Evolutionary conservation across 2,797 vertebrate species (phyloP), one percentile per base, ranked within the genome.

Genomic region (Garrulus glandarius): DNA sequence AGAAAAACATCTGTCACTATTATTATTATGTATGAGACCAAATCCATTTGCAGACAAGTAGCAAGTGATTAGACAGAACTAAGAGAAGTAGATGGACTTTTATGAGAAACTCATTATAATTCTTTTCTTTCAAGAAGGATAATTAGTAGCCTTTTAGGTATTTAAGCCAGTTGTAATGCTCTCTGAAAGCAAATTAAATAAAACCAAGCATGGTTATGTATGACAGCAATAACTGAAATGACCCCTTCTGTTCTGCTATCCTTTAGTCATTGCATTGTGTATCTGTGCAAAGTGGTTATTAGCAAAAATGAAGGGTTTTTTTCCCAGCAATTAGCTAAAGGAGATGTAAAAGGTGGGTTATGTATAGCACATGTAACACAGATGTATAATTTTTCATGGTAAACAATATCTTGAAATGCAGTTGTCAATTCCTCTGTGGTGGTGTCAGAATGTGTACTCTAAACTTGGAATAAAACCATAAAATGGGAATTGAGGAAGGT

Each of bases 1-100:
- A 96, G 93, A 89, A 91, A 95, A 97, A 96, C 93, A 96, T 95
- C 92, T 93, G 95, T 96, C 79, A 93, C 91, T 72, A 36, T 89
- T 87, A 94, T 87, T 92, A 79, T 77, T 88, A 76, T 91, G 84
- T 93, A 87, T 91, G 92, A 96, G 87, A 87, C 91, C 68, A 91
- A 95, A 96, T 69, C 79, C 79, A 91, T 93, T 96, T 95, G 79
- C 91, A 96, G 95, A 96, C 93, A 95, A 96, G 92, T 75, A 91
- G 65, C 69, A 87, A 96, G 72, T 96, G 95, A 96, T 96, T 96
- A 95, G 92, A 59, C 46, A 94, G 76, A 91, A n/a, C 57, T 87
- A 87, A 27, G 53, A 88, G 56, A 92, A 94, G 65, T 83, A 87
- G 83, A 93, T 91, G 92, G 87, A 95, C 82, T 87, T 89, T 44